phyloP scores from a whole-genome alignment of 1,140 invertebrate species.

The Galleria mellonella region DNA sequence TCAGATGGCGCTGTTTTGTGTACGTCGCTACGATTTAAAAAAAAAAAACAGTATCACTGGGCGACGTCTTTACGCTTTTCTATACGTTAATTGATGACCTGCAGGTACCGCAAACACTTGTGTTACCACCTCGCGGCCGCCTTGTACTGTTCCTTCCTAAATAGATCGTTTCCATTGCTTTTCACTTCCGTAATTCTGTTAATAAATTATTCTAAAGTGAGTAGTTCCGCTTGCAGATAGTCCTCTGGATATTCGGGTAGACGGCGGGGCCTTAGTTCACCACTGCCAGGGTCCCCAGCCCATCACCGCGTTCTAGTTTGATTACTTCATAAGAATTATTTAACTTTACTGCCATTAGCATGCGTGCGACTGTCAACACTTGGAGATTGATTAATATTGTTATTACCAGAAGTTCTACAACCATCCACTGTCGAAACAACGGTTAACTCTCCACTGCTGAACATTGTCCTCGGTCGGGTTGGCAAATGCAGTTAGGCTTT shows the following conservation, averaged over 20 bases:
- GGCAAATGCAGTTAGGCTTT: no score
- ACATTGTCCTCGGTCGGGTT: no score
- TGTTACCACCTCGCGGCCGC: conserved; percentile 38
- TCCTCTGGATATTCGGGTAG: conserved; percentile 86
- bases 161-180: conserved; percentile 31
- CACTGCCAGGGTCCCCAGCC: conserved; percentile 80
- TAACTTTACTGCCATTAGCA: no score
- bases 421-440: no score
- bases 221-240: no score
- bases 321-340: no score
- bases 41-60: conserved; percentile 18
- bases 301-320: no score
- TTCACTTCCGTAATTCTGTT: conserved; percentile 32
- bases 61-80: conserved; percentile 6
- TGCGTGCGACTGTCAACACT: no score
- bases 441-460: no score
- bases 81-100: conserved; percentile 9
- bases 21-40: conserved; percentile 22
- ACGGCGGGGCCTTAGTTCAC: conserved; percentile 78
- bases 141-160: conserved; percentile 24
- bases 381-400: no score
- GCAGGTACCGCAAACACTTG: conserved; percentile 44
- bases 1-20: conserved; percentile 38
- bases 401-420: no score
- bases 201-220: conserved; percentile 32